Evolutionary conservation across 2,888 invertebrate species (phyloP).

Genomic region (Euplagia quadripunctaria): DNA sequence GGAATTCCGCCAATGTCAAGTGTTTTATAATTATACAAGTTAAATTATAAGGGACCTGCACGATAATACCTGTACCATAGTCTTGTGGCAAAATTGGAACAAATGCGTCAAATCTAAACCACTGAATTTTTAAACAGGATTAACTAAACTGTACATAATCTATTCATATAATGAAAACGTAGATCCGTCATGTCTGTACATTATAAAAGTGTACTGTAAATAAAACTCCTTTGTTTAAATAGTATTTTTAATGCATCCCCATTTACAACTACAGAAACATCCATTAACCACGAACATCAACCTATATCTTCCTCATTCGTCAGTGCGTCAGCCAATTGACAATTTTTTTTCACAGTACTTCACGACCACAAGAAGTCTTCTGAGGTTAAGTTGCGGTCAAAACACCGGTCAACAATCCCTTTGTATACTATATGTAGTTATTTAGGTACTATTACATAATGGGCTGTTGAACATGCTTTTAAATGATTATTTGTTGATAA

Average conservation of each 20-base stretch:
- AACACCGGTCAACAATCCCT: neutral
- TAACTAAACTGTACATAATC: neutral
- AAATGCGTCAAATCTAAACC: neutral
- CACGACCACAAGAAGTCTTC: neutral
- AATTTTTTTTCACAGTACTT: neutral
- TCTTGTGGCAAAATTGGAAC: no score
- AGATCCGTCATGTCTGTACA: neutral
- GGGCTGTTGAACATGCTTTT: no score
- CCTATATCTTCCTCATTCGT: neutral
- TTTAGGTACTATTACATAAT: no score
- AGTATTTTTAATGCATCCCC: neutral
- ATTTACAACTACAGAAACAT: slow-evolving; percentile 2
- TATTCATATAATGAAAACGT: neutral
- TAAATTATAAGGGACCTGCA: no score
- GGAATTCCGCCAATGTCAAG: no score
- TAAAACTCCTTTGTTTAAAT: slow-evolving; percentile 12
- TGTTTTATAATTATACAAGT: no score
- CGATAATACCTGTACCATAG: no score
- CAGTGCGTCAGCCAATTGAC: neutral
- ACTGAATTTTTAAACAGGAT: neutral
- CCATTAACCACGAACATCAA: neutral
- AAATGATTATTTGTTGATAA: neutral
- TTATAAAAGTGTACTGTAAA: slow-evolving; percentile 2
- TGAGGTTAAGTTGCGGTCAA: neutral
- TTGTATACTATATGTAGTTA: neutral